phyloP scores from a whole-genome alignment of 2,113 vertebrate species.

The Callorhinus ursinus region DNA sequence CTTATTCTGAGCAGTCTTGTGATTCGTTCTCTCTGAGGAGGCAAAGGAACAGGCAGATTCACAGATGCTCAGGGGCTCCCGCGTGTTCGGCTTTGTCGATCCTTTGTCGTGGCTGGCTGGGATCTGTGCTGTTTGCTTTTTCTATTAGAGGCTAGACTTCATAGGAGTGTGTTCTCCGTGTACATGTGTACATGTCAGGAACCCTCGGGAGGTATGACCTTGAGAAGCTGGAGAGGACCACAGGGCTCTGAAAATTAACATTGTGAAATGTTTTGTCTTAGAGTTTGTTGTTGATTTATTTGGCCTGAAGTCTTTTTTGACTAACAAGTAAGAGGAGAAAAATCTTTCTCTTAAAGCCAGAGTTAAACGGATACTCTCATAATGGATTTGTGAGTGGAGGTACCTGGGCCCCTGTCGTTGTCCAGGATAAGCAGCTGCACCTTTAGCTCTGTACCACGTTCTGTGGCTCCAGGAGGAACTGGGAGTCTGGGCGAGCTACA shows the following conservation, averaged over 20 bases:
- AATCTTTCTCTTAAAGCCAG: not conserved
- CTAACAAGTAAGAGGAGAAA: not conserved
- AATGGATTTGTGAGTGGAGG: not conserved
- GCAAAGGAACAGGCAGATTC: not conserved
- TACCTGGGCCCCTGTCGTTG: not conserved
- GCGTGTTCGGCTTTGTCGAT: not conserved
- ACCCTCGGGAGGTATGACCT: constrained; percentile 19
- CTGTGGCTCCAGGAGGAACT: not conserved
- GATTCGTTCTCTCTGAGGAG: not conserved
- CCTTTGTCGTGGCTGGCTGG: not conserved
- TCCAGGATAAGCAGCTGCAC: not conserved
- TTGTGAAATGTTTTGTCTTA: not conserved
- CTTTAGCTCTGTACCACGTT: not conserved
- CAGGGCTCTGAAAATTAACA: not conserved
- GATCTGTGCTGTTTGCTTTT: not conserved
- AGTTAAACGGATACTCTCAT: not conserved
- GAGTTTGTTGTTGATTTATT: not conserved
- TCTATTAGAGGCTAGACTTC: not conserved
- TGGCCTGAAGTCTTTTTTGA: not conserved
- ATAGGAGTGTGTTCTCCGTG: not conserved
- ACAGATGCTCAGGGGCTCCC: not conserved
- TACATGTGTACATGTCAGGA: not conserved
- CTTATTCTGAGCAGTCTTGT: not conserved
- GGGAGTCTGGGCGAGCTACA: not conserved
- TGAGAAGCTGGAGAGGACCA: constrained; percentile 22